Conservation (phyloP, 2,113 vertebrate genomes). For the Alligator mississippiensis region DNA sequence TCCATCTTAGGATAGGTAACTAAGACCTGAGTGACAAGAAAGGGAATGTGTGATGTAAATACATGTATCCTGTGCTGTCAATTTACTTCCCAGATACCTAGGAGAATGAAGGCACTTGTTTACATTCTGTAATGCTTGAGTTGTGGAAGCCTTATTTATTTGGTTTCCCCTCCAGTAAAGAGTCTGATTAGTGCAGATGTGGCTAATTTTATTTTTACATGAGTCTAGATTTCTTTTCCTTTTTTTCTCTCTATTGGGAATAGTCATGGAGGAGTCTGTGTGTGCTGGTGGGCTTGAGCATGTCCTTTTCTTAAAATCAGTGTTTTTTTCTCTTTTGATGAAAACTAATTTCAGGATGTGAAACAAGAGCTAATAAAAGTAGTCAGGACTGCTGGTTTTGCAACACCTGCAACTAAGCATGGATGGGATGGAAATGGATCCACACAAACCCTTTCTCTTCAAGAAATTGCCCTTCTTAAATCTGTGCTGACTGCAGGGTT, state of each 20-base stretch:
- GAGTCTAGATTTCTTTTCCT: not conserved
- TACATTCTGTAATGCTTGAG: not conserved
- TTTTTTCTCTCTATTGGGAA: rapidly evolving
- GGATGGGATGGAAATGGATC: constrained; percentile 49
- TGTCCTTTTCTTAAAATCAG: not conserved
- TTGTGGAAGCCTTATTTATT: not conserved
- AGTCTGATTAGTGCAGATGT: not conserved
- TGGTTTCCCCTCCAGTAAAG: not conserved
- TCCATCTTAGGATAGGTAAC: not conserved
- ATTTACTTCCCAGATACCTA: not conserved
- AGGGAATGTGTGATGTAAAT: not conserved
- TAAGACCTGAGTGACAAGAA: not conserved
- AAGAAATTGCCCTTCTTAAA: constrained; percentile 88
- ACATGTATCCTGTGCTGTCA: not conserved
- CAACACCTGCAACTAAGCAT: constrained; percentile 36
- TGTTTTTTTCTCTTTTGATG: not conserved
- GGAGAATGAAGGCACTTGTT: not conserved
- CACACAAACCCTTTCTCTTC: constrained; percentile 73
- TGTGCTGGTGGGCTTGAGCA: not conserved
- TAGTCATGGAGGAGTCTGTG: not conserved
- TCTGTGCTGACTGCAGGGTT: constrained; percentile 92
- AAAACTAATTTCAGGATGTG: constrained; percentile 83
- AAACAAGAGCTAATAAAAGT: constrained; percentile 91
- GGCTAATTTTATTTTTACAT: not conserved
- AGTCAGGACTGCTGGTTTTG: constrained; percentile 92